Percentiles rank a stretch among this genome's conserved stretches.
These are phyloP conservation scores for Anticlea derivata DNA, from an alignment of 2,888 invertebrate genomes.

Conservation along the genomic window DNA sequence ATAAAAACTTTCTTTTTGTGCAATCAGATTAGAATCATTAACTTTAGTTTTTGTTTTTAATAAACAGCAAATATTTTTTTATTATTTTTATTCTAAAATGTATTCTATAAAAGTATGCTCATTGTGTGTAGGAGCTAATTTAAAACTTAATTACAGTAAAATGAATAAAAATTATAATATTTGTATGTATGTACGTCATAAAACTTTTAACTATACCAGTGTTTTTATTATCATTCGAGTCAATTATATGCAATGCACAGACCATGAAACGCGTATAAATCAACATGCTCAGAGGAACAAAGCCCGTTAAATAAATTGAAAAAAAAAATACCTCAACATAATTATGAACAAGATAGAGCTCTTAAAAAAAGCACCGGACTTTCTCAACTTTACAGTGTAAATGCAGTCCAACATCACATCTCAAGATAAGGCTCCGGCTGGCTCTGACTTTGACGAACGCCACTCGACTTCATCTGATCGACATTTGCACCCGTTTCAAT, in stretches of 20 bases:
- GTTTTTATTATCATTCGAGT: neutral
- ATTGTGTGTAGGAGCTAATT: neutral
- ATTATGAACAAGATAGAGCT: no score
- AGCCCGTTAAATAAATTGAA: no score
- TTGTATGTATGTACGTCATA: neutral
- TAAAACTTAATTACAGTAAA: neutral
- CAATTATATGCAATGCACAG: no score
- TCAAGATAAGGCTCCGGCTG: slow-evolving; percentile 49
- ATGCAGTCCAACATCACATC: slow-evolving; percentile 45
- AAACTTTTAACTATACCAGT: neutral
- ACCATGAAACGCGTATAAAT: no score
- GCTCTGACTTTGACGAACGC: slow-evolving; percentile 68
- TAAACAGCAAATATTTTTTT: no score
- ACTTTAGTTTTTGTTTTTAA: slow-evolving; percentile 1
- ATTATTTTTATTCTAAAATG: no score
- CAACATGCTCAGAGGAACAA: no score
- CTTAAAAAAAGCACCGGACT: neutral
- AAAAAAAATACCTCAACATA: no score
- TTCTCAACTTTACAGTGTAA: slow-evolving; percentile 41
- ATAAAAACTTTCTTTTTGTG: slow-evolving; percentile 9
- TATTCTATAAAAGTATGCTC: neutral
- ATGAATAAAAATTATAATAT: no score
- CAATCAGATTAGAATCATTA: slow-evolving; percentile 2
- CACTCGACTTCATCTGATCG: slow-evolving; percentile 55
- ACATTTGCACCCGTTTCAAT: slow-evolving; percentile 58